Conservation (phyloP, 2,797 vertebrate genomes). For the Lacerta agilis region DNA sequence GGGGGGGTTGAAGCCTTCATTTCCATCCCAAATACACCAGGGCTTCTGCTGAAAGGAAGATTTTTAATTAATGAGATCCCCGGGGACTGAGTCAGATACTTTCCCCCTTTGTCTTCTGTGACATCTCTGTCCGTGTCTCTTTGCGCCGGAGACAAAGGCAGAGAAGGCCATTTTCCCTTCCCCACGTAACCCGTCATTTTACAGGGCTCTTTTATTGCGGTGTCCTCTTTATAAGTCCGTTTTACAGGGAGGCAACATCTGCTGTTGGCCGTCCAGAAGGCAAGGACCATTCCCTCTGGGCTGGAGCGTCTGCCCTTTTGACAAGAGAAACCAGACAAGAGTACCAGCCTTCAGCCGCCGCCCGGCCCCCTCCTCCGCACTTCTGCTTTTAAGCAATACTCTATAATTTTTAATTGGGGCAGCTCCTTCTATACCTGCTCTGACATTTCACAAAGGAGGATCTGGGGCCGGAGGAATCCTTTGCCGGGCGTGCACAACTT, state of each 20-base stretch:
- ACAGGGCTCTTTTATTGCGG: conserved; percentile 1
- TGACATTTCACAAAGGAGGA: neutral
- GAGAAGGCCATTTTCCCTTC: neutral
- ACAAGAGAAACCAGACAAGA: conserved; percentile 1
- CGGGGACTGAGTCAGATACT: conserved; percentile 3
- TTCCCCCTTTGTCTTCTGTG: conserved; percentile 9
- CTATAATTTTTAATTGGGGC: neutral
- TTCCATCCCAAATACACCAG: conserved; percentile 22
- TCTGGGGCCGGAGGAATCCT: neutral
- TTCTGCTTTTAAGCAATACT: neutral
- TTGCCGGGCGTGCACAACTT: neutral
- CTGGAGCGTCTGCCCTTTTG: conserved; percentile 37
- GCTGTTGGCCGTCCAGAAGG: conserved; percentile 36
- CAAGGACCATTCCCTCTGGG: conserved; percentile 45
- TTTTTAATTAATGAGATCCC: conserved; percentile 39
- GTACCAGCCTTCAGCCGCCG: neutral
- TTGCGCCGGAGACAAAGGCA: neutral
- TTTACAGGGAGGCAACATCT: conserved; percentile 56
- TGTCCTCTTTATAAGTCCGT: conserved; percentile 17
- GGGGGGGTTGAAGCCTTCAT: neutral
- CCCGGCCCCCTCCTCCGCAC: neutral
- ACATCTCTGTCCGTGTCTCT: conserved; percentile 10
- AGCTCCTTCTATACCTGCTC: neutral
- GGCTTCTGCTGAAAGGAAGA: conserved; percentile 42
- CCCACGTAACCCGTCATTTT: conserved; percentile 15